Base-by-base conservation (phyloP, 2,113 vertebrate genomes). In the human (Homo sapiens) region DNA sequence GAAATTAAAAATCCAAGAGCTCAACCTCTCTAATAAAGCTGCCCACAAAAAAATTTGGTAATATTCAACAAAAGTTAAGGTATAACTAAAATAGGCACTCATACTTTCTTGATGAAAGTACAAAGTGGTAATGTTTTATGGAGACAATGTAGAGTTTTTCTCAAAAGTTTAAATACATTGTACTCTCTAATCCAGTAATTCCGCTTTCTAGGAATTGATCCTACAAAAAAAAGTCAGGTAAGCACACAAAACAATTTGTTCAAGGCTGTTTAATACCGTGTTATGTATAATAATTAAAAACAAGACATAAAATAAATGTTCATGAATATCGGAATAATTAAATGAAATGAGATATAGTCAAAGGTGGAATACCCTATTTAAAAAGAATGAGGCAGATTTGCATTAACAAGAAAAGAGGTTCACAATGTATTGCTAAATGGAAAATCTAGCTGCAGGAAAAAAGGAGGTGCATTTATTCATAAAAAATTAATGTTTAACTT, bases 271-370 rank as follows among this genome's bases (percentile, higher is more conserved):
- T 75, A 86, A 43, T 81, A 70, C 4, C 48, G 35, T 48, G 61
- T 92, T 88, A 88, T 87, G 88, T 94, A 22, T 52, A 89, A 70
- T 40, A 83, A 90, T 22, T 40, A 79, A 87, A 94, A 90, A 40
- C 35, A 13, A 13, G 73, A 76, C 75, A 93, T 30, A 57, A 59
- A 40, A 11, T 64, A 93, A 93, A 81, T 68, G 38, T 86, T 95
- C 18, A 3, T 35, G 43, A 87, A 93, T 52, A 45, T 78, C 68
- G 5, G 23, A 93, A 90, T 52, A 57, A 81, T 55, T 66, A 64
- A 57, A 83, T 83, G 70, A 61, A 66, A 89, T 72, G 73, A 18
- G 48, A 81, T 45, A 92, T 1, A 72, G 48, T 59, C 35, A 75
- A 17, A 82, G 35, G 43, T 64, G 18, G 68, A 82, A 32, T 93